These are phyloP conservation scores for Brachionus paranguensis DNA, from an alignment of 1,140 invertebrate species.

Conservation along the genomic window DNA sequence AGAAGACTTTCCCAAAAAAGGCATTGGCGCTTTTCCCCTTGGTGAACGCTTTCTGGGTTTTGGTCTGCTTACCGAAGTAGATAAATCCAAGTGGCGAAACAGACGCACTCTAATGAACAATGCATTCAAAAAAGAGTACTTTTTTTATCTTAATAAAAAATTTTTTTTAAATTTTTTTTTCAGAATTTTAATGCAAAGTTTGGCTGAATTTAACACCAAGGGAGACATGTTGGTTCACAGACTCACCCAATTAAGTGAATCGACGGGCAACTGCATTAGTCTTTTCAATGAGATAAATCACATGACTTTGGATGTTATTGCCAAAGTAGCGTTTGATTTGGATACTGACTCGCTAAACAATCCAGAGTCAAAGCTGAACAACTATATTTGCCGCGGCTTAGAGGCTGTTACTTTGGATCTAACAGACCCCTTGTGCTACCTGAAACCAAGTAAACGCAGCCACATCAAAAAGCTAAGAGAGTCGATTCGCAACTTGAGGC, in stretches of 20 bases:
- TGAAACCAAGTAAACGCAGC: neutral
- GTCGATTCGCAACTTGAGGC: neutral
- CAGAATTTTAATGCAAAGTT: neutral
- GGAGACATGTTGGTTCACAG: neutral
- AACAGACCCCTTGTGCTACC: neutral
- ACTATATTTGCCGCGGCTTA: neutral
- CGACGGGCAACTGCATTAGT: neutral
- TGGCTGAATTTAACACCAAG: neutral
- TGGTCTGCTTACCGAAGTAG: neutral
- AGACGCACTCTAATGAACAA: neutral
- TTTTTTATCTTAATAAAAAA: neutral
- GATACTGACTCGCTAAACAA: neutral
- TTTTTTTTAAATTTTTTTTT: neutral
- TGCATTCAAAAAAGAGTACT: constrained; percentile 20
- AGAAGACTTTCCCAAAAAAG: neutral
- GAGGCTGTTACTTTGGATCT: neutral
- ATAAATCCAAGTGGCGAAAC: neutral
- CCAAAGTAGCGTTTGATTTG: constrained; percentile 16
- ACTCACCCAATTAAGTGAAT: neutral
- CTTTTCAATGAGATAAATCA: constrained; percentile 3
- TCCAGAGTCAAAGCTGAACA: neutral
- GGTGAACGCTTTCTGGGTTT: neutral
- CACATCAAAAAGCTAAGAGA: neutral
- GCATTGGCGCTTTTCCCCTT: neutral
- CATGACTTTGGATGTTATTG: constrained; percentile 13